These are phyloP conservation scores for Ochotona princeps DNA, from an alignment of 2,113 vertebrate species.

Conservation along the genomic window DNA sequence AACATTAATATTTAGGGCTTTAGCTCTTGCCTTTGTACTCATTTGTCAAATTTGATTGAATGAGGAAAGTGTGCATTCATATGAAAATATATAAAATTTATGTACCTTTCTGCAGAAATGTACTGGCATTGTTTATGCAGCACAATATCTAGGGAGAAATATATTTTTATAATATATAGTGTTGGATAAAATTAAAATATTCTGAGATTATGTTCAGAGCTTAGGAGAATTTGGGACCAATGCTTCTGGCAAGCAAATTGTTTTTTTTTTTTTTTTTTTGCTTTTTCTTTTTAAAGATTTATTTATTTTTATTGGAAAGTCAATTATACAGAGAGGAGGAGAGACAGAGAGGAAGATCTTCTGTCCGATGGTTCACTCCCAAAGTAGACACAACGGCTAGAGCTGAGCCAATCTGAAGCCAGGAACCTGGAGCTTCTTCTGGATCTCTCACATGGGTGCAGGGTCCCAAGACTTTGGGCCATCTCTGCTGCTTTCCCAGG, in stretches of 20 bases:
- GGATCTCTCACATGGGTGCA: too few relatives aligned
- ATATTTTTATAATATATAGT: constrained; percentile 58
- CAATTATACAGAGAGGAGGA: too few relatives aligned
- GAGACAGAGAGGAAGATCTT: too few relatives aligned
- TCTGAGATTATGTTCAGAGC: constrained; percentile 70
- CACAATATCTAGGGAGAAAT: constrained; percentile 59
- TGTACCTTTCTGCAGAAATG: constrained; percentile 56
- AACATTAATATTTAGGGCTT: constrained; percentile 47
- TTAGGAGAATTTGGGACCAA: constrained; percentile 63
- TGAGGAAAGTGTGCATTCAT: constrained; percentile 41
- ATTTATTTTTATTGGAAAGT: too few relatives aligned
- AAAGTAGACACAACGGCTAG: too few relatives aligned
- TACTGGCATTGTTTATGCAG: constrained; percentile 61
- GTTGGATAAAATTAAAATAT: constrained; percentile 64
- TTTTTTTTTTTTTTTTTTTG: too few relatives aligned
- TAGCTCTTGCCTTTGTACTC: constrained; percentile 19
- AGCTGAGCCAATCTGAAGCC: too few relatives aligned
- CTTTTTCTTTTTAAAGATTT: too few relatives aligned
- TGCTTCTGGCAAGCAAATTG: constrained; percentile 2
- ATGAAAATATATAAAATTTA: constrained; percentile 64
- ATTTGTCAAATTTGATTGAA: constrained; percentile 69
- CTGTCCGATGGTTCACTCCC: too few relatives aligned
- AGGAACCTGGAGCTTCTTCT: too few relatives aligned
- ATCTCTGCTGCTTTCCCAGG: too few relatives aligned
- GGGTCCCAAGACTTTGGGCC: too few relatives aligned